Percentiles rank a stretch among this genome's conserved stretches.
Evolutionary conservation across 1,140 invertebrate species (phyloP).

Genomic region (Saccostrea glomerata): DNA sequence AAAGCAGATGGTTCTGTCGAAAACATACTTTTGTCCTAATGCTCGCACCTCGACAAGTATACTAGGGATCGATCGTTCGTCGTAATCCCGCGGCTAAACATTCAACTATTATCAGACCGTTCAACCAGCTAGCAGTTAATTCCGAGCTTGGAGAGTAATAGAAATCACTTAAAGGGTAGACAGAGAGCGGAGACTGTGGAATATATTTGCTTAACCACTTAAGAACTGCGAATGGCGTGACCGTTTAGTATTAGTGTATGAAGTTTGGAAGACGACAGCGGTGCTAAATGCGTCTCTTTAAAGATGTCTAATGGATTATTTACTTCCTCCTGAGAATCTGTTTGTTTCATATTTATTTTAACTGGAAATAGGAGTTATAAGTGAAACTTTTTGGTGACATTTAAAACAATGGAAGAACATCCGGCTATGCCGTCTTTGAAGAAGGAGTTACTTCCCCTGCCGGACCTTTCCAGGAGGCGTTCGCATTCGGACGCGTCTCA

Average conservation of each 20-base stretch:
- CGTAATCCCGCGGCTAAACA: constrained; percentile 25
- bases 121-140: not conserved
- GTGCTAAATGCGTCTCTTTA: not conserved
- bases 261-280: not conserved
- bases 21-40: not conserved
- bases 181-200: not conserved
- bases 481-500: constrained; percentile 13
- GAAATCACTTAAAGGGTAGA: constrained; percentile 28
- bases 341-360: not conserved
- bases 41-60: not conserved
- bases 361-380: not conserved
- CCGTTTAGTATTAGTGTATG: constrained; percentile 1
- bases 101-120: not conserved
- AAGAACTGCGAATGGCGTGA: not conserved
- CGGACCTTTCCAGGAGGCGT: constrained; percentile 12
- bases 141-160: constrained; percentile 15
- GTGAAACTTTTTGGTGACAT: not conserved
- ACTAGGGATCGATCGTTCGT: not conserved
- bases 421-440: not conserved
- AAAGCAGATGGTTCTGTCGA: not conserved
- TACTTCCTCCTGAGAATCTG: not conserved
- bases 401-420: constrained; percentile 21
- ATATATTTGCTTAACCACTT: constrained; percentile 24
- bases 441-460: constrained; percentile 20
- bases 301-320: not conserved